Conservation (phyloP, 2,797 vertebrate genomes). For the Spinus olivaceus region DNA sequence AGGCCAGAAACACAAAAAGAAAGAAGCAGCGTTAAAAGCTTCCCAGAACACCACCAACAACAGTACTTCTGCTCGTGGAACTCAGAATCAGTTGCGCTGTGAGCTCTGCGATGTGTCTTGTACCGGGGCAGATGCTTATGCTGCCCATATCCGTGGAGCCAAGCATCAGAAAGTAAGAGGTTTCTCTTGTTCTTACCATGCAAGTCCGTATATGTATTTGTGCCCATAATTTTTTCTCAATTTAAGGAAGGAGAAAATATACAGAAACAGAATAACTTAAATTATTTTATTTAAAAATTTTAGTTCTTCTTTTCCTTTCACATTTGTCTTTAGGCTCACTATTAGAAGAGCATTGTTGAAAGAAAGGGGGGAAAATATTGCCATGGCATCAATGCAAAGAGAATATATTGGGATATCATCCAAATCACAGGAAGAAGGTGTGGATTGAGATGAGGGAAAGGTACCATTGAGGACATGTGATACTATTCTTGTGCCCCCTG, state of each 20-base stretch:
- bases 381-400: background rate
- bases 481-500: background rate
- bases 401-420: background rate
- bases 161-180: slow-evolving; percentile 95
- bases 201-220: background rate
- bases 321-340: background rate
- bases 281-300: background rate
- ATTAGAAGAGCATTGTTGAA: background rate
- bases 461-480: background rate
- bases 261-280: background rate
- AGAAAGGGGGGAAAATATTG: background rate
- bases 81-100: slow-evolving; percentile 95
- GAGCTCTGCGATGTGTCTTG: slow-evolving; percentile 97
- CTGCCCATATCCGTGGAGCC: slow-evolving; percentile 95
- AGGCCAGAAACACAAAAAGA: slow-evolving; percentile 99
- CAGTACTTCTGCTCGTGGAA: slow-evolving; percentile 83
- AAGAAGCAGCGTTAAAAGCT: slow-evolving; percentile 92
- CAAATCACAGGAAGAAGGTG: background rate
- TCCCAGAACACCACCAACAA: slow-evolving; percentile 85
- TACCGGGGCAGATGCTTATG: slow-evolving; percentile 94
- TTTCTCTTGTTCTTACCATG: background rate
- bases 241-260: background rate
- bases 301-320: background rate
- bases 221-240: background rate
- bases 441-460: background rate